A percentile compares a stretch with the other conserved stretches of the same genome.
These are phyloP conservation scores for Troides helena DNA, from an alignment of 2,888 invertebrate species.

Conservation along the genomic window DNA sequence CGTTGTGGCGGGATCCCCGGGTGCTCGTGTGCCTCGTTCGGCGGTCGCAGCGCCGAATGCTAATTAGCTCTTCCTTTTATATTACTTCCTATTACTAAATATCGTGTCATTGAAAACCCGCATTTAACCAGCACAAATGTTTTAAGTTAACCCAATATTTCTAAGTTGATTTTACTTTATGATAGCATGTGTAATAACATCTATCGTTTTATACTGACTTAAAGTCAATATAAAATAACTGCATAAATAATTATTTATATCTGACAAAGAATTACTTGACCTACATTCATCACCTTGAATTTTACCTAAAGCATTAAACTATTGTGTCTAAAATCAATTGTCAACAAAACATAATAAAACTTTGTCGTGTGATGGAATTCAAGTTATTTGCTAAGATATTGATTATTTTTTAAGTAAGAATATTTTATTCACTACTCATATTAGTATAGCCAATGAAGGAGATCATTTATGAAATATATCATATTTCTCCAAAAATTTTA, in stretches of 20 bases:
- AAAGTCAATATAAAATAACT: constrained; percentile 38
- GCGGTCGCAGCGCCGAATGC: constrained; percentile 65
- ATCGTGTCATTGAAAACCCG: constrained; percentile 37
- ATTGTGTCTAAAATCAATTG: constrained; percentile 3
- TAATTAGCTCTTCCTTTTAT: constrained; percentile 73
- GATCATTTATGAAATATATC: too few species aligned
- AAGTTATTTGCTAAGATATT: background rate
- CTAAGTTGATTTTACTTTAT: background rate
- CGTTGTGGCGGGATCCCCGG: constrained; percentile 43
- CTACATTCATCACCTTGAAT: constrained; percentile 40
- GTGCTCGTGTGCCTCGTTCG: constrained; percentile 60
- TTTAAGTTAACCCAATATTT: constrained; percentile 33
- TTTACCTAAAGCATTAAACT: constrained; percentile 41
- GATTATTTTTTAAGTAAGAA: background rate
- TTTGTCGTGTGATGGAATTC: background rate
- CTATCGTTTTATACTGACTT: constrained; percentile 39
- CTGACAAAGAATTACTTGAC: constrained; percentile 53
- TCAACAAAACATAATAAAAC: constrained; percentile 2
- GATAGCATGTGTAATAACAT: background rate
- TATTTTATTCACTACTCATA: too few species aligned
- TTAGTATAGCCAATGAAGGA: too few species aligned
- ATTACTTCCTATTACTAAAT: constrained; percentile 64
- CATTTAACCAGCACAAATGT: constrained; percentile 17
- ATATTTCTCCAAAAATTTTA: too few species aligned
- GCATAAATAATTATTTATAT: constrained; percentile 44